A percentile compares a stretch with the other conserved stretches of the same genome.
Conservation (phyloP, 2,113 vertebrate genomes). For the Datnioides undecimradiatus region DNA sequence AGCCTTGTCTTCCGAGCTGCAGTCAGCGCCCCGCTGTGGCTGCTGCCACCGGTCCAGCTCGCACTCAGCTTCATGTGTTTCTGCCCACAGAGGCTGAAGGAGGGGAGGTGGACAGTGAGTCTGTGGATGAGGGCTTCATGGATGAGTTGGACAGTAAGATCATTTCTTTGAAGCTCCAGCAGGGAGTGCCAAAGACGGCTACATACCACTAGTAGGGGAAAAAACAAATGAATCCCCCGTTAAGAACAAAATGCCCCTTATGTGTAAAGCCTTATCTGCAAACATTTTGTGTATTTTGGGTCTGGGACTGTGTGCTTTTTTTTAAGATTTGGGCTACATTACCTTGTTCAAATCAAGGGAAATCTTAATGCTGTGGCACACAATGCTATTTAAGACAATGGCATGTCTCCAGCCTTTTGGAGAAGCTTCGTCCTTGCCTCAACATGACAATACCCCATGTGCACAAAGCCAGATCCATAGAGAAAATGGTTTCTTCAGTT, state of each 20-base stretch:
- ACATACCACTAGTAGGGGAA: not conserved
- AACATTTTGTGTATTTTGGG: not conserved
- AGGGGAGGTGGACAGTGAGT: slow-evolving; percentile 77
- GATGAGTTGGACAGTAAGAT: slow-evolving; percentile 78
- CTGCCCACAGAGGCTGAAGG: slow-evolving; percentile 73
- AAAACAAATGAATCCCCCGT: not conserved
- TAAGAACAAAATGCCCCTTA: too few species aligned
- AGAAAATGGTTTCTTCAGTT: not conserved
- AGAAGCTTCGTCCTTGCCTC: too few species aligned
- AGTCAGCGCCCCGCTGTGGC: slow-evolving; percentile 5
- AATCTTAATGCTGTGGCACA: too few species aligned
- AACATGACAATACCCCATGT: too few species aligned
- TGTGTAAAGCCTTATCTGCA: not conserved
- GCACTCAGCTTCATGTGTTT: slow-evolving; percentile 83
- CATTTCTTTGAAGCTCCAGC: slow-evolving; percentile 67
- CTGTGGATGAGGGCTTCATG: slow-evolving; percentile 79
- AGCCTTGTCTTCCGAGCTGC: slow-evolving; percentile 62
- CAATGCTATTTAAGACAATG: too few species aligned
- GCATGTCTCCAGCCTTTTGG: too few species aligned
- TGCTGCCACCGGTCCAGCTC: slow-evolving; percentile 21
- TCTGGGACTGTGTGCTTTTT: not conserved
- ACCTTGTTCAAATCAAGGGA: not conserved
- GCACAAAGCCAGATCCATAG: not conserved
- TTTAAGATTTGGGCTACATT: not conserved
- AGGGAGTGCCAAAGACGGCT: slow-evolving; percentile 41